Base-by-base conservation (phyloP, 2,797 vertebrate genomes). In the Hybognathus amarus region DNA sequence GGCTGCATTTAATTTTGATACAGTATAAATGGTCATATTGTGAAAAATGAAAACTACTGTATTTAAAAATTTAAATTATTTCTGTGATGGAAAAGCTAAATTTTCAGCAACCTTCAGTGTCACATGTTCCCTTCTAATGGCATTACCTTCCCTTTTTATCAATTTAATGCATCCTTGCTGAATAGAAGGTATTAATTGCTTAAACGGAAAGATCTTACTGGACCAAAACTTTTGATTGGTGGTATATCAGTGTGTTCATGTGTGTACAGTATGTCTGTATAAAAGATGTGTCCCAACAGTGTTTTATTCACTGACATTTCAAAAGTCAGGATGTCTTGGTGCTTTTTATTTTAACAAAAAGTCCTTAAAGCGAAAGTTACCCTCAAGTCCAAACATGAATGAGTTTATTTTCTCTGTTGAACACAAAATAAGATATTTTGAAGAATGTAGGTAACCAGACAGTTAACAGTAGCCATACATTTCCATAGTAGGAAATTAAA, bases 231-330 rank as follows among this genome's bases (percentile, higher is more conserved):
- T 47, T 73, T 52, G 10, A 22, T 33, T 6, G 6, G 10, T 52
- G 4, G 18, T 52, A 30, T 36, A 36, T 74, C 12, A 22, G 54
- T 70, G 22, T 83, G 70, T 86, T 67, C 71, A 38, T 66, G 40
- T 59, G 45, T 84, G 33, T 82, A n/a, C n/a, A n/a, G n/a, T n/a
- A 27, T 74, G 13, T 70, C 33, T 75, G 38, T 71, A n/a, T 59
- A 24, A 20, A 64, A 40, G 50, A 33, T 64, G 52, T 24, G 54
- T 24, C 36, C 40, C 6, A n/a, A 33, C 63, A 76, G 5, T 18
- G 68, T 70, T 70, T 63, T 68, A 45, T 64, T 27, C 2, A 24
- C 56, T 56, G 5, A 24, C 56, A 75, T 24, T 4, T 36, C 30
- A 42, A n/a, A 47, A 68, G 12, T 22, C 64, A 47, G 13, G 50